Percentiles rank a stretch among this genome's conserved stretches.
phyloP scores from a whole-genome alignment of 2,797 vertebrate species.

The Aeoliscus strigatus region DNA sequence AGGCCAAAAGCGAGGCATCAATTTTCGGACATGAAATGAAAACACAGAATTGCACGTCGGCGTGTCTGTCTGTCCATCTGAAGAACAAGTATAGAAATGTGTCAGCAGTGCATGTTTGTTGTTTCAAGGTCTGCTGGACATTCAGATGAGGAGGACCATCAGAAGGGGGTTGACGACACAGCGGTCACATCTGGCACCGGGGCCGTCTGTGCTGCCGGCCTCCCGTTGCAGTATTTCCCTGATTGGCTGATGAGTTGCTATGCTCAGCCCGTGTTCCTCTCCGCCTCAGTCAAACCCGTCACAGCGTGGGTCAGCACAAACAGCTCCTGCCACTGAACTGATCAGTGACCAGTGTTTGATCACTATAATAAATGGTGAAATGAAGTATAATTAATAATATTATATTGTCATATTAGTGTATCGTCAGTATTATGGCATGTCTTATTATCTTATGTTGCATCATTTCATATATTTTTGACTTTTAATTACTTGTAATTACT shows the following conservation, averaged over 20 bases:
- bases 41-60: conserved; percentile 14
- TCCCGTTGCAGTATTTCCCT: conserved; percentile 60
- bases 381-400: too few species aligned
- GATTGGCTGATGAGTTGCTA: conserved; percentile 73
- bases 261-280: conserved; percentile 58
- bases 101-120: conserved; percentile 28
- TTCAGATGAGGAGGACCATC: conserved; percentile 31
- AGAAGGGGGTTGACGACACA: conserved; percentile 26
- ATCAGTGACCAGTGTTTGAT: too few species aligned
- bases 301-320: conserved; percentile 49
- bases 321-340: conserved; percentile 38
- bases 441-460: too few species aligned
- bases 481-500: too few species aligned
- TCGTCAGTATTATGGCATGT: too few species aligned
- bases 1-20: conserved; percentile 22
- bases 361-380: too few species aligned
- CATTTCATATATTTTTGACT: too few species aligned
- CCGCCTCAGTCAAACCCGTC: conserved; percentile 51
- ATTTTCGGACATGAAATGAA: conserved; percentile 27
- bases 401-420: too few species aligned
- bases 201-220: conserved; percentile 23
- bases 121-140: conserved; percentile 21
- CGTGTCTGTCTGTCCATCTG: conserved; percentile 26
- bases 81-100: conserved; percentile 22
- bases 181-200: conserved; percentile 44